Percentiles rank a stretch among this genome's conserved stretches.
These are phyloP conservation scores for Artemia franciscana DNA, from an alignment of 1,140 invertebrate species.

Conservation along the genomic window DNA sequence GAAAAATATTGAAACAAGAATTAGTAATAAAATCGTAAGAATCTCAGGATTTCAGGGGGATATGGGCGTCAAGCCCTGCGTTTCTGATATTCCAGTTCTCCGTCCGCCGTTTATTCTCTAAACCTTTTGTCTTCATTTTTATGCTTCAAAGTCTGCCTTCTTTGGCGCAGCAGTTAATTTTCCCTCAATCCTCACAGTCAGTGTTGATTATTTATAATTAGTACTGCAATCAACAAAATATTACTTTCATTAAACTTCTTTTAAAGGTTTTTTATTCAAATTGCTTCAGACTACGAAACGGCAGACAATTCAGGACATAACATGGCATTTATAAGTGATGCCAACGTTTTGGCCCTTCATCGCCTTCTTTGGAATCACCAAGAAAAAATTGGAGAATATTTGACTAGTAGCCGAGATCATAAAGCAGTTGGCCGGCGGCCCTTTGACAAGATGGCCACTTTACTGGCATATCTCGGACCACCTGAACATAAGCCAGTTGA, in stretches of 20 bases:
- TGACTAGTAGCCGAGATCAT: constrained; percentile 85
- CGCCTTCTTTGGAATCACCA: constrained; percentile 86
- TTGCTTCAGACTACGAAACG: constrained; percentile 74
- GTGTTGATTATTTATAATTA: too few relatives aligned
- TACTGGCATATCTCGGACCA: constrained; percentile 83
- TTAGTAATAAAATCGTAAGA: too few relatives aligned
- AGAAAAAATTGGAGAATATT: constrained; percentile 82
- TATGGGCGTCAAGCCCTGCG: too few relatives aligned
- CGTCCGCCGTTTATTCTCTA: too few relatives aligned
- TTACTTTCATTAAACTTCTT: constrained; percentile 4
- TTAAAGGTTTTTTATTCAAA: constrained; percentile 61
- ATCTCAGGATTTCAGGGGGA: too few relatives aligned
- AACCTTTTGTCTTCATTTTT: too few relatives aligned
- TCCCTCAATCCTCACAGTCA: too few relatives aligned
- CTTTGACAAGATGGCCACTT: constrained; percentile 95
- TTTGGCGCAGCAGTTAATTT: too few relatives aligned
- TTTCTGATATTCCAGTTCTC: too few relatives aligned
- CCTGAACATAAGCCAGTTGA: constrained; percentile 91
- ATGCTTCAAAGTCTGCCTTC: too few relatives aligned
- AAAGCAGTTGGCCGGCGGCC: constrained; percentile 83
- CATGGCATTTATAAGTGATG: constrained; percentile 87
- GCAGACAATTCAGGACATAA: constrained; percentile 64
- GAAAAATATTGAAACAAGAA: too few relatives aligned
- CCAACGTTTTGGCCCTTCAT: constrained; percentile 81
- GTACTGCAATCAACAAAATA: background rate